These are phyloP conservation scores for Philopedon plagiatum DNA, from an alignment of 2,888 invertebrate species.

Conservation along the genomic window DNA sequence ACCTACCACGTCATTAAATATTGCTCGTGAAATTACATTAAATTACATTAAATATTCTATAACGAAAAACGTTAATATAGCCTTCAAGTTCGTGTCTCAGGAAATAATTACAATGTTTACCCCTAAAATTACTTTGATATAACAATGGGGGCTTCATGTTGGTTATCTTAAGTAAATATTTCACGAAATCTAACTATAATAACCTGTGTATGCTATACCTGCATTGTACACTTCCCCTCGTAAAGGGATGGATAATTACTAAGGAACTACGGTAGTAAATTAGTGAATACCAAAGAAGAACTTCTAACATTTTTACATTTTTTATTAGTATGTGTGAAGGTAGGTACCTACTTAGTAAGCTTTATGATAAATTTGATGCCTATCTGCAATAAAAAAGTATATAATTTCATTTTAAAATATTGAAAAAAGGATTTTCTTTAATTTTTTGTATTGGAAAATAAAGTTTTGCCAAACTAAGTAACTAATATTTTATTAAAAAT, in stretches of 20 bases:
- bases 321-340: too few species aligned
- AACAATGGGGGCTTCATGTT: slow-evolving; percentile 12
- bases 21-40: neutral
- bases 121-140: neutral
- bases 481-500: too few species aligned
- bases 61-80: neutral
- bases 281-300: neutral
- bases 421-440: too few species aligned
- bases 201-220: slow-evolving; percentile 12
- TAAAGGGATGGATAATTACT: neutral
- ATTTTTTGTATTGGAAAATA: too few species aligned
- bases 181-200: slow-evolving; percentile 14
- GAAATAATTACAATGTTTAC: slow-evolving; percentile 7
- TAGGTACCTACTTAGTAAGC: too few species aligned
- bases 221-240: slow-evolving; percentile 1
- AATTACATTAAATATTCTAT: neutral
- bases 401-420: too few species aligned
- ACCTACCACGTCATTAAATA: too few species aligned
- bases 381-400: too few species aligned
- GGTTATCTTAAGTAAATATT: slow-evolving; percentile 22
- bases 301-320: too few species aligned
- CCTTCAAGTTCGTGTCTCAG: neutral
- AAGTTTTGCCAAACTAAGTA: too few species aligned
- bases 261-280: neutral
- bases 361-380: too few species aligned